phyloP scores from a whole-genome alignment of 2,888 invertebrate genomes.

The Ornithoptera alexandrae region DNA sequence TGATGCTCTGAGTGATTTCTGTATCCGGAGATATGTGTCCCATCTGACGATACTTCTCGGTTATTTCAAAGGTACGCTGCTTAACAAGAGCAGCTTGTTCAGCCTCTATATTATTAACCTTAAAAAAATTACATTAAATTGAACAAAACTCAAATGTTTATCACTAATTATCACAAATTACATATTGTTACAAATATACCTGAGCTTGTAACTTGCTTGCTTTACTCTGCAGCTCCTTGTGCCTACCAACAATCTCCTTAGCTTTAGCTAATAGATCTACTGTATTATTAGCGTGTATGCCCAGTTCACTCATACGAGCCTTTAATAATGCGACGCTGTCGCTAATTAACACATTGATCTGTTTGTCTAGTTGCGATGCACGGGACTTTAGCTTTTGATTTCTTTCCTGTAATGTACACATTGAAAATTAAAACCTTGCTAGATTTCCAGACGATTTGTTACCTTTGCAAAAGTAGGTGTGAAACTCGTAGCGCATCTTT shows the following conservation, averaged over 20 bases:
- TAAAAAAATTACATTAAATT: slow-evolving; percentile 35
- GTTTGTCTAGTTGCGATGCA: slow-evolving; percentile 94
- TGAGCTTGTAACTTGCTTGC: slow-evolving; percentile 92
- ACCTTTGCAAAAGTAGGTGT: slow-evolving; percentile 22
- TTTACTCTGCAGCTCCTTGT: slow-evolving; percentile 94
- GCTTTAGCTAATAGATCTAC: slow-evolving; percentile 92
- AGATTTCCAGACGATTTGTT: slow-evolving; percentile 10
- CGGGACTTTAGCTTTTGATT: slow-evolving; percentile 90
- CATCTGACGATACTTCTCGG: slow-evolving; percentile 83
- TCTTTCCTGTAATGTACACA: slow-evolving; percentile 79
- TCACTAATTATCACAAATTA: neutral
- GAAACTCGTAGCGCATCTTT: slow-evolving; percentile 20
- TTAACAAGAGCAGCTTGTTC: slow-evolving; percentile 87
- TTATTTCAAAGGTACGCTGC: slow-evolving; percentile 87
- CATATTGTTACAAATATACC: slow-evolving; percentile 67
- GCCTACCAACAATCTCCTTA: slow-evolving; percentile 94
- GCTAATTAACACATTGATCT: slow-evolving; percentile 93
- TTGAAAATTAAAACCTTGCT: slow-evolving; percentile 4
- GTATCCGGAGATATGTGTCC: slow-evolving; percentile 77
- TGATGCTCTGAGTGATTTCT: slow-evolving; percentile 83
- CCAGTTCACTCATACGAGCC: slow-evolving; percentile 94
- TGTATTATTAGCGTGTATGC: slow-evolving; percentile 92
- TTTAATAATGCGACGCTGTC: slow-evolving; percentile 94
- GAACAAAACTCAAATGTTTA: neutral
- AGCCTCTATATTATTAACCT: slow-evolving; percentile 84